Percentiles rank a stretch among this genome's conserved stretches.
These are phyloP conservation scores for Phyllotis vaccarum DNA, from an alignment of 2,797 vertebrate species.

Conservation along the genomic window DNA sequence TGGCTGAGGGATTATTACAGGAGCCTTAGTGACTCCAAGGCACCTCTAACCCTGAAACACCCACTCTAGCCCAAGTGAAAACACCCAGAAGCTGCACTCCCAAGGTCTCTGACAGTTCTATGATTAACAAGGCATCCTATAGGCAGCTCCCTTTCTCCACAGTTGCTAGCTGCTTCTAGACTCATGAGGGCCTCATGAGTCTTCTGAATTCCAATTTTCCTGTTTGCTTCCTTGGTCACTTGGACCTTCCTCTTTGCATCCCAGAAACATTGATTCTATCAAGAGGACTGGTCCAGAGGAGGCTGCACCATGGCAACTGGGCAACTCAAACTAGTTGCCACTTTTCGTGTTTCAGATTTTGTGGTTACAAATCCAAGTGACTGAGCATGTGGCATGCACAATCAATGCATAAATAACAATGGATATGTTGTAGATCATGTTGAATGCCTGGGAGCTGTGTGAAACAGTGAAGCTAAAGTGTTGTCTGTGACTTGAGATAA, in stretches of 20 bases:
- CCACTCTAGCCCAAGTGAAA: not conserved
- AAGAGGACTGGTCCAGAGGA: not conserved
- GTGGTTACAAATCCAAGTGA: not conserved
- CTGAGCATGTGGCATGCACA: not conserved
- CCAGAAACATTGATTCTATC: not conserved
- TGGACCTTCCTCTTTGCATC: too few relatives aligned
- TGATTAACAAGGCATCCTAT: not conserved
- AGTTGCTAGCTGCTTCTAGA: not conserved
- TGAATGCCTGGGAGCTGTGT: accelerated
- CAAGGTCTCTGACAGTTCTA: not conserved
- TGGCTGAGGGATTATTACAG: not conserved
- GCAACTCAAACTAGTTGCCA: too few relatives aligned
- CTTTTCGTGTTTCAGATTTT: not conserved
- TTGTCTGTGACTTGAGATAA: not conserved
- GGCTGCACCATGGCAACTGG: not conserved
- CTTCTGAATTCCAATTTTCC: not conserved
- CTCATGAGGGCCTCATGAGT: not conserved
- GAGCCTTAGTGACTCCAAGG: not conserved
- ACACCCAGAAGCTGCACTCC: not conserved
- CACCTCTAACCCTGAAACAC: not conserved
- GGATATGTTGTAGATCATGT: too few relatives aligned
- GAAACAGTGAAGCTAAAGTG: not conserved
- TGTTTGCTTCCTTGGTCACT: not conserved
- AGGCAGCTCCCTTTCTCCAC: too few relatives aligned
- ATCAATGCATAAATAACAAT: too few relatives aligned